Percentiles rank a stretch among this genome's conserved stretches.
Conservation (phyloP, 2,113 vertebrate species). For the Esox niger region DNA sequence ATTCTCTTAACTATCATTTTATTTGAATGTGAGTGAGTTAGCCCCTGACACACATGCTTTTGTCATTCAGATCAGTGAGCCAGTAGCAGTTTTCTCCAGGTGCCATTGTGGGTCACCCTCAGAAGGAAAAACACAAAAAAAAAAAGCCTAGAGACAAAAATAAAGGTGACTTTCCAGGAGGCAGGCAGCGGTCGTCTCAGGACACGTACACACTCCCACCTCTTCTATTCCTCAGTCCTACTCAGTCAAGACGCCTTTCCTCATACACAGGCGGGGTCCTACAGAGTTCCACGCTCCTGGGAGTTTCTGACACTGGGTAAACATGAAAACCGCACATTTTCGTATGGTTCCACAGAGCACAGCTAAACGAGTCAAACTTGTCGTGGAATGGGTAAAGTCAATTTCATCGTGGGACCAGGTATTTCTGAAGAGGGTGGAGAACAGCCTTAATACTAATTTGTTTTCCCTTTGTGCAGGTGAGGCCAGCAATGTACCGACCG, state of each 20-base stretch:
- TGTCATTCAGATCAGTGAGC: conserved; percentile 30
- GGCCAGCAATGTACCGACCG: not conserved
- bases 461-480: conserved; percentile 9
- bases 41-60: conserved; percentile 55
- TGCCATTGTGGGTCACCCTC: not conserved
- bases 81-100: conserved; percentile 33
- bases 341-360: conserved; percentile 24
- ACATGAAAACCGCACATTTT: conserved; percentile 10
- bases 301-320: conserved; percentile 30
- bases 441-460: conserved; percentile 12
- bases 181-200: conserved; percentile 56
- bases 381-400: conserved; percentile 34
- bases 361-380: conserved; percentile 7
- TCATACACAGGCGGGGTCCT: conserved; percentile 5
- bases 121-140: not conserved
- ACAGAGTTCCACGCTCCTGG: conserved; percentile 35
- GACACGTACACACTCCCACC: conserved; percentile 36
- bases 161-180: conserved; percentile 51
- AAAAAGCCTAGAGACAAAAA: conserved; percentile 18
- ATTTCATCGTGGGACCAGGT: conserved; percentile 20
- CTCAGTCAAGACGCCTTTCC: conserved; percentile 25
- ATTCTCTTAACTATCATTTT: conserved; percentile 42
- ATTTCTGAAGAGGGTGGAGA: conserved; percentile 8
- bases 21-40: conserved; percentile 51
- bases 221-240: conserved; percentile 49